Evolutionary conservation across 2,888 invertebrate genomes (phyloP), one percentile per base, ranked within the genome.

Genomic region (Limnephilus rhombicus): DNA sequence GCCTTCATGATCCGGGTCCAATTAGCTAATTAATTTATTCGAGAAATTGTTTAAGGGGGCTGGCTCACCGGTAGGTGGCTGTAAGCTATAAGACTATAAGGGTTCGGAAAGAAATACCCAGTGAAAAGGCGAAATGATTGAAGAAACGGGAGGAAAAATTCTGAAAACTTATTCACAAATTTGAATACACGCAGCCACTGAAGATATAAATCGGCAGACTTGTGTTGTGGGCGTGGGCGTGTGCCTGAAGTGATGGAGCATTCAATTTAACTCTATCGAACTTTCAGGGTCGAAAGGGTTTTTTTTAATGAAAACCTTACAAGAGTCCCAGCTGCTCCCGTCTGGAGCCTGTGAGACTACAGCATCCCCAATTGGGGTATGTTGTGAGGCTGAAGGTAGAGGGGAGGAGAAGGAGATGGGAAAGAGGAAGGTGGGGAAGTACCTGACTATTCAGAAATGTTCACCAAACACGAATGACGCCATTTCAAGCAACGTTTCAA

Each of bases 1-100:
- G 68, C 68, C 68, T 68, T 68, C 68, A 68, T 80, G 80, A 80
- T 80, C 89, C 80, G 37, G 89, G 34, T 37, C 41, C 89, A 89
- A 89, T 89, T 89, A 89, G 89, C 29, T 89, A 89, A 89, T 89
- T 89, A 89, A 89, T 89, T 89, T 89, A 89, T 89, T 89, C 89
- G 68, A n/a, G 45, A 86, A 31, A 29, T 68, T 68, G 68, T 24
- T 68, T 24, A 24, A 68, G 1, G n/a, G n/a, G 68, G 68, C 7
- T 9, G 68, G 68, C 24, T 24, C 24, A 68, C 15, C 53, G 18
- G 53, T 49, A 49, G 49, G 15, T 45, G 49, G 13, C 49, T 49
- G 15, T 49, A 18, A 68, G 68, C 68, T n/a, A 68, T 68, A 7
- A n/a, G 68, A n/a, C n/a, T n/a, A 68, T n/a, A 18, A 24, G n/a